phyloP scores from a whole-genome alignment of 2,113 vertebrate species.

The Progne subis region DNA sequence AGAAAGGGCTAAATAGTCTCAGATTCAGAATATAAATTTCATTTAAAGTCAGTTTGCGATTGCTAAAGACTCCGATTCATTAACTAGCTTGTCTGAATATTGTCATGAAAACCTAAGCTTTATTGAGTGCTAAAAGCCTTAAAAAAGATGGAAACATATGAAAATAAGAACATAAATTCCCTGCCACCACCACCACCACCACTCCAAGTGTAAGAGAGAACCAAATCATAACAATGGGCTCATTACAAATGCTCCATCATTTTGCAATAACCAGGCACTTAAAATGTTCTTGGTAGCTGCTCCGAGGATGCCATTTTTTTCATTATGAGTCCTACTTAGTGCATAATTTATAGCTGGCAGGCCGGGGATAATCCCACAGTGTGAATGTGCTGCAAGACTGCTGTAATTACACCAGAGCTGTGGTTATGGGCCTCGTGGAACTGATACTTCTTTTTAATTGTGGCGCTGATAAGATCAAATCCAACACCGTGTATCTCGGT shows the following conservation, averaged over 20 bases:
- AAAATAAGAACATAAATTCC: slow-evolving; percentile 57
- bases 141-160: slow-evolving; percentile 44
- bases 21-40: slow-evolving; percentile 24
- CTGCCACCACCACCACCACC: slow-evolving; percentile 28
- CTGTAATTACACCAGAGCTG: slow-evolving; percentile 69
- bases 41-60: background rate
- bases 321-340: slow-evolving; percentile 65
- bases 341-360: slow-evolving; percentile 75
- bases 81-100: slow-evolving; percentile 33
- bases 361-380: slow-evolving; percentile 63
- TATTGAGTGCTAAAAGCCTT: slow-evolving; percentile 66
- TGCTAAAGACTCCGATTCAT: slow-evolving; percentile 8
- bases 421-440: slow-evolving; percentile 45
- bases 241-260: slow-evolving; percentile 63
- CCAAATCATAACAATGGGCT: slow-evolving; percentile 61
- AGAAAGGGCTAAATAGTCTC: background rate
- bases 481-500: background rate
- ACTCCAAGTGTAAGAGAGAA: slow-evolving; percentile 28
- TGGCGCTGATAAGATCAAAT: slow-evolving; percentile 69
- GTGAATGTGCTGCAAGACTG: background rate
- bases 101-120: slow-evolving; percentile 55
- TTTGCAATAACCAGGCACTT: slow-evolving; percentile 69
- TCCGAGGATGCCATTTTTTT: slow-evolving; percentile 69
- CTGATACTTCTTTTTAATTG: slow-evolving; percentile 59
- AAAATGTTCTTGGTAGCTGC: slow-evolving; percentile 61